Percentiles rank a stretch among this genome's conserved stretches.
phyloP scores from a whole-genome alignment of 2,888 invertebrate species.

The Oconnorella tubifera region DNA sequence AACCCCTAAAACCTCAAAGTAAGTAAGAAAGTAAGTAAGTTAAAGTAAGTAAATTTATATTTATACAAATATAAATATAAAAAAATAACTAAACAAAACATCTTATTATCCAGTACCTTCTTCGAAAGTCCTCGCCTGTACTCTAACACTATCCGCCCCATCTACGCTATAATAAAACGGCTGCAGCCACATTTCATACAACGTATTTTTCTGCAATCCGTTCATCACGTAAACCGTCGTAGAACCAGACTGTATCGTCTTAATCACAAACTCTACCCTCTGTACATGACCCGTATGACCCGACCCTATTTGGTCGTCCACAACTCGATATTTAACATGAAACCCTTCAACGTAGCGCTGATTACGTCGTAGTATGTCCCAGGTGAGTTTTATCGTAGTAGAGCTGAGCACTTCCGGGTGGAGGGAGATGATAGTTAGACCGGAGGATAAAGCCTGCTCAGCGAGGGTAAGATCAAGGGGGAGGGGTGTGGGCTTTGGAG shows the following conservation, averaged over 20 bases:
- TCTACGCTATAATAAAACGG: neutral
- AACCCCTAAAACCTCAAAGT: too few species aligned
- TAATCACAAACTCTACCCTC: neutral
- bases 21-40: too few species aligned
- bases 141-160: neutral
- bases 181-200: neutral
- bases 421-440: slow-evolving; percentile 73
- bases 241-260: neutral
- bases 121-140: neutral
- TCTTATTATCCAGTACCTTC: too few species aligned
- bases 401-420: slow-evolving; percentile 77
- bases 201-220: neutral
- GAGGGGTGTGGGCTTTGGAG: slow-evolving; percentile 25
- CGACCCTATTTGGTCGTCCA: too few species aligned
- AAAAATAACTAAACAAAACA: too few species aligned
- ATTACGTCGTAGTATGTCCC: slow-evolving; percentile 58
- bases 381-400: slow-evolving; percentile 79
- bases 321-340: neutral
- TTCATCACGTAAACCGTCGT: neutral
- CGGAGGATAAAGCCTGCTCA: slow-evolving; percentile 62
- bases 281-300: neutral
- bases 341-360: neutral
- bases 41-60: too few species aligned
- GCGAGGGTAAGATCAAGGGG: slow-evolving; percentile 30
- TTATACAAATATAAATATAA: too few species aligned